Percentiles rank a stretch among this genome's conserved stretches.
phyloP scores from a whole-genome alignment of 2,888 invertebrate genomes.

The Leptothorax acervorum region DNA sequence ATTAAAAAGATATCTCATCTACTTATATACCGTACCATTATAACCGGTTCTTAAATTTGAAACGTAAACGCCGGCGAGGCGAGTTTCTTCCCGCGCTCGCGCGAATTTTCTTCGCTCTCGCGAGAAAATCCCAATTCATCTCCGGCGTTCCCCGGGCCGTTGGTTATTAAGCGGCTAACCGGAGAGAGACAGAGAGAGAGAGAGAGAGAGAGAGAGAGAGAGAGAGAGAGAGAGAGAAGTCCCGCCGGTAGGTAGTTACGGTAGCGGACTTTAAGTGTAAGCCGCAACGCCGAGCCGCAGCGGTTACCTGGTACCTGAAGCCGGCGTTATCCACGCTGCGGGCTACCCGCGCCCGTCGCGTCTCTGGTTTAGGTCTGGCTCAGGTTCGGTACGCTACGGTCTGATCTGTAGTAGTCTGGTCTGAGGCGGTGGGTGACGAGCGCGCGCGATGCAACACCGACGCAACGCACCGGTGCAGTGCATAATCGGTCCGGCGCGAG shows the following conservation, averaged over 20 bases:
- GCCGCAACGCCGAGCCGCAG: constrained; percentile 61
- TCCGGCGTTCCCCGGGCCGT: not conserved
- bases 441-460: constrained; percentile 39
- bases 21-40: constrained; percentile 7
- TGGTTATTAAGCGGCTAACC: constrained; percentile 79
- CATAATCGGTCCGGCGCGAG: constrained; percentile 77
- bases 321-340: constrained; percentile 46
- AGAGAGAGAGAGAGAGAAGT: constrained; percentile 69
- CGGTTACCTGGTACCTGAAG: constrained; percentile 29
- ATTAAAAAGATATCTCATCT: constrained; percentile 8
- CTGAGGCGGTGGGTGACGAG: constrained; percentile 19
- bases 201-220: constrained; percentile 66
- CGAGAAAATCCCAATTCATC: constrained; percentile 39
- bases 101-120: constrained; percentile 3
- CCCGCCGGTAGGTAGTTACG: constrained; percentile 48
- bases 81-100: not conserved
- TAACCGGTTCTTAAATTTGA: constrained; percentile 16
- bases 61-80: constrained; percentile 7
- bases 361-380: not conserved
- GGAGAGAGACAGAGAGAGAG: constrained; percentile 57
- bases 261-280: constrained; percentile 66
- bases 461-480: constrained; percentile 54
- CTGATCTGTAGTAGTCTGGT: not conserved
- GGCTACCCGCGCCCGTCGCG: constrained; percentile 22
- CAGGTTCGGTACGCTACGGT: not conserved